These are phyloP conservation scores for Netelia inedita DNA, from an alignment of 2,888 invertebrate species.

Conservation along the genomic window DNA sequence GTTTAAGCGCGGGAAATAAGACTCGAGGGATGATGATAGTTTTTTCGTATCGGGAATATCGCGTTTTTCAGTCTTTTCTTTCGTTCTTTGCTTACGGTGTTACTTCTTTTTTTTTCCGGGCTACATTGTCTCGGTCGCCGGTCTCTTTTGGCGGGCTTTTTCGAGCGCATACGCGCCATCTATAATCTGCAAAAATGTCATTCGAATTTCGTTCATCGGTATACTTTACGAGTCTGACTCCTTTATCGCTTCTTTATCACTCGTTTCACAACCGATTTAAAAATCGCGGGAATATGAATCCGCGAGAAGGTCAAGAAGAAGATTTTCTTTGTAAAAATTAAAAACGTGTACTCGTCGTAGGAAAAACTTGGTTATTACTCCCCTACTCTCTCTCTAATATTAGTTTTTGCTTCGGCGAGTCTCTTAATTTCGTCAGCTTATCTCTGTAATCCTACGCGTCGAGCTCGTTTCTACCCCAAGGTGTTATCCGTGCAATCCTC, in stretches of 20 bases:
- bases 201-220: slow-evolving; percentile 50
- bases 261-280: too few relatives aligned
- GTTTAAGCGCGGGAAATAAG: neutral
- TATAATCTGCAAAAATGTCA: slow-evolving; percentile 70
- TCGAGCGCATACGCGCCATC: slow-evolving; percentile 79
- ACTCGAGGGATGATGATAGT: neutral
- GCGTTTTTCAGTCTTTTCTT: neutral
- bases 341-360: too few relatives aligned
- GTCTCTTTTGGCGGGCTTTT: slow-evolving; percentile 82
- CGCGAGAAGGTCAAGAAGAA: too few relatives aligned
- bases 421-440: too few relatives aligned
- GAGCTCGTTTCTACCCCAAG: too few relatives aligned
- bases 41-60: neutral
- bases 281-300: too few relatives aligned
- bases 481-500: too few relatives aligned
- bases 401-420: too few relatives aligned
- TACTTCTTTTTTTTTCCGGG: slow-evolving; percentile 55
- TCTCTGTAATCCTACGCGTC: too few relatives aligned
- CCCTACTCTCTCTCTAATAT: too few relatives aligned
- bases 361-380: too few relatives aligned
- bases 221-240: slow-evolving; percentile 3
- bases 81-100: slow-evolving; percentile 56
- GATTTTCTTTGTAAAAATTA: too few relatives aligned
- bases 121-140: slow-evolving; percentile 63
- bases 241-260: neutral